Evolutionary conservation across 2,888 invertebrate species (phyloP), one percentile per base, ranked within the genome.

Genomic region (Tortricodes alternella): DNA sequence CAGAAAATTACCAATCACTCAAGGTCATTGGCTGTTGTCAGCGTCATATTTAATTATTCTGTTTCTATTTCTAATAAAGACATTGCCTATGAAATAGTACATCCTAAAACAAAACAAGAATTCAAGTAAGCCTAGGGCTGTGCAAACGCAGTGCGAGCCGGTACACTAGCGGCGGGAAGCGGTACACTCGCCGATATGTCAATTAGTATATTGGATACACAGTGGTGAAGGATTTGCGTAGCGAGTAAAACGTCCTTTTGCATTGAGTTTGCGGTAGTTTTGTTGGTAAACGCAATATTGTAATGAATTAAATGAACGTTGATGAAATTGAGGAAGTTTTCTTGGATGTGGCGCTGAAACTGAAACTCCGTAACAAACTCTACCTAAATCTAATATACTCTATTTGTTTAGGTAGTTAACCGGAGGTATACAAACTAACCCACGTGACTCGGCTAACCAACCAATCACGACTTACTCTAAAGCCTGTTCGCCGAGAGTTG

Each of bases 201-300:
- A 83, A 84, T 85, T 84, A 83, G 73, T 73, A 75, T 81, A 83
- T 80, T 78, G 80, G 70, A 67, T 63, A 64, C 67, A 62, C 53
- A 34, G 34, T 24, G 18, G 15, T 29, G 37, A 43, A 38, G 44
- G 51, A 44, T 43, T 44, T 57, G 35, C 39, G 16, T 37, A 18
- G 32, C 21, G 32, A 34, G 34, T 13, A 11, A 35, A 6, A 16
- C 23, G 24, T 16, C 41, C 19, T 37, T 41, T 37, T 37, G 46
- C 21, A 5, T 21, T 7, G 5, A 11, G 34, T 11, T 29, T 29
- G 29, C 13, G 13, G 13, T 32, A 27, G 21, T 34, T 34, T 21
- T 46, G 46, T 44, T 43, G 8, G 27, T 8, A n/a, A n/a, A 3
- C 19, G 6, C 8, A 3, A 5, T 15, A 16, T 35, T 16, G 15